Percentiles rank a stretch among this genome's conserved stretches.
Evolutionary conservation across 1,140 invertebrate species (phyloP).

Genomic region (Dysdera silvatica): DNA sequence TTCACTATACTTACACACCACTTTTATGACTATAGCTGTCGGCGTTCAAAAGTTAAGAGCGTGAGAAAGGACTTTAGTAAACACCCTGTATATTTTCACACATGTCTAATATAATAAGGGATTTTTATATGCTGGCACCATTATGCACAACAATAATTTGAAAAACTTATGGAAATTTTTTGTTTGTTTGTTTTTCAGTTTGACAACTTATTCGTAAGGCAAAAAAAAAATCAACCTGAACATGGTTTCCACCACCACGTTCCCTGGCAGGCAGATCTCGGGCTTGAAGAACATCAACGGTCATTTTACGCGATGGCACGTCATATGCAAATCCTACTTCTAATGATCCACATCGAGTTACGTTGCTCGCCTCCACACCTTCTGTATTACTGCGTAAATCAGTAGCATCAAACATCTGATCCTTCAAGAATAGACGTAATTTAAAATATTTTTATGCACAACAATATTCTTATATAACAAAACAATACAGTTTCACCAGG

Average conservation of each 20-base stretch:
- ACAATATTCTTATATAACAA: too few species aligned
- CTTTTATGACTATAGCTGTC: too few species aligned
- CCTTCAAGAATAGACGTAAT: slow-evolving; percentile 39
- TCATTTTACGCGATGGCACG: slow-evolving; percentile 78
- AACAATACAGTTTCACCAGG: too few species aligned
- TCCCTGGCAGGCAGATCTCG: slow-evolving; percentile 65
- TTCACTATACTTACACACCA: too few species aligned
- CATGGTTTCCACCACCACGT: slow-evolving; percentile 64
- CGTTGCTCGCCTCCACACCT: slow-evolving; percentile 41
- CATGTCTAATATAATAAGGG: too few species aligned
- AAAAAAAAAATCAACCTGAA: slow-evolving; percentile 53
- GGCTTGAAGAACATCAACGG: slow-evolving; percentile 77
- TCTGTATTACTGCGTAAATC: slow-evolving; percentile 41
- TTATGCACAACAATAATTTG: neutral
- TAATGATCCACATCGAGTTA: slow-evolving; percentile 60
- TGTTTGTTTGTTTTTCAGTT: too few species aligned
- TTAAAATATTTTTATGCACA: too few species aligned
- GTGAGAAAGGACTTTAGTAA: too few species aligned
- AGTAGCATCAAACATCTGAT: slow-evolving; percentile 49
- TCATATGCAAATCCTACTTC: slow-evolving; percentile 83
- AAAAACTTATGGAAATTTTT: too few species aligned
- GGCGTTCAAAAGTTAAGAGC: too few species aligned
- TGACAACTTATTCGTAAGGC: too few species aligned
- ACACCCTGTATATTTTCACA: too few species aligned
- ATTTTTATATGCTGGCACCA: neutral